phyloP scores from a whole-genome alignment of 1,140 invertebrate species.

The Coptotermes formosanus region DNA sequence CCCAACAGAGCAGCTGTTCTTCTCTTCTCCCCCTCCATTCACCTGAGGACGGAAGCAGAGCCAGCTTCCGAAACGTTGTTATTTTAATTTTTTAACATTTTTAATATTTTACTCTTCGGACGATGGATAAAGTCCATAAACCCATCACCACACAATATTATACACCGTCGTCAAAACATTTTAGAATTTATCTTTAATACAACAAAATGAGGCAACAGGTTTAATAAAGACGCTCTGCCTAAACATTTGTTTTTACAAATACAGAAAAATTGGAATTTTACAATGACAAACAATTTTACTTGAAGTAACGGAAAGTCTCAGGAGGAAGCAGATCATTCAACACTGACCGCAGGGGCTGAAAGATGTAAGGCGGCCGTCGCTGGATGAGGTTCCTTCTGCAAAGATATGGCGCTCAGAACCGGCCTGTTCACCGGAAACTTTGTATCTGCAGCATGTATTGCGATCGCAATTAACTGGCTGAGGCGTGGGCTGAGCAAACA shows the following conservation, averaged over 20 bases:
- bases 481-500: conserved; percentile 13
- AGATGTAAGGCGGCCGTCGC: neutral
- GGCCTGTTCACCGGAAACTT: neutral
- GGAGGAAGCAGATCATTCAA: neutral
- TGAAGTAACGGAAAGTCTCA: neutral
- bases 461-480: conserved; percentile 10
- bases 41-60: too few relatives aligned
- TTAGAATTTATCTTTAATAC: too few relatives aligned
- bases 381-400: neutral
- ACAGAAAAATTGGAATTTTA: neutral
- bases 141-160: too few relatives aligned
- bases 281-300: neutral
- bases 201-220: too few relatives aligned
- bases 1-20: too few relatives aligned
- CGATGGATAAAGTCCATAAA: too few relatives aligned
- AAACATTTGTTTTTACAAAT: neutral
- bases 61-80: too few relatives aligned
- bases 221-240: neutral
- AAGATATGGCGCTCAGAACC: neutral
- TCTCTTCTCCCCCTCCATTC: too few relatives aligned
- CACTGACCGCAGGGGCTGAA: neutral
- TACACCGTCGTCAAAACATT: too few relatives aligned
- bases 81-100: too few relatives aligned
- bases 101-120: too few relatives aligned
- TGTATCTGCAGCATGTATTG: neutral